These are phyloP conservation scores for Thryonomys swinderianus DNA, from an alignment of 2,113 vertebrate species.

Conservation along the genomic window DNA sequence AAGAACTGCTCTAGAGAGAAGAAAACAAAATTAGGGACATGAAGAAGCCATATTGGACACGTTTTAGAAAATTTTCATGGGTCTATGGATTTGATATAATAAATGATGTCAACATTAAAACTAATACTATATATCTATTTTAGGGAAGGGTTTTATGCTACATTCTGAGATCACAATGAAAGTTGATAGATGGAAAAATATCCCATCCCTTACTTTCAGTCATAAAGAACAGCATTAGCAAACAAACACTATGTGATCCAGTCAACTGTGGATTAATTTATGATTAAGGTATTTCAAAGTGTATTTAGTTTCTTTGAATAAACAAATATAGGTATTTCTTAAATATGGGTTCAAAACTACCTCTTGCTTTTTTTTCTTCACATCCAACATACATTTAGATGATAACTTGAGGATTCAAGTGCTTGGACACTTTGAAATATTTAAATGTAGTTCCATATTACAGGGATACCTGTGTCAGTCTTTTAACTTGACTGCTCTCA, in stretches of 20 bases:
- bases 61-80: not conserved
- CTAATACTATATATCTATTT: not conserved
- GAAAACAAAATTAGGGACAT: not conserved
- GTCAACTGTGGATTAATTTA: not conserved
- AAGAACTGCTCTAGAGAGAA: not conserved
- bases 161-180: not conserved
- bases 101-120: not conserved
- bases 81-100: not conserved
- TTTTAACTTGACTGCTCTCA: not conserved
- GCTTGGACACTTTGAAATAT: not conserved
- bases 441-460: not conserved
- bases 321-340: not conserved
- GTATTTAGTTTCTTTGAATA: not conserved
- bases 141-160: not conserved
- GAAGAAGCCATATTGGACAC: not conserved
- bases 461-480: not conserved
- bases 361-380: not conserved
- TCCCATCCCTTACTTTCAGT: not conserved
- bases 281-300: constrained; percentile 17
- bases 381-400: not conserved
- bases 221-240: not conserved
- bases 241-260: not conserved
- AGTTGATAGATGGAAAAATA: not conserved
- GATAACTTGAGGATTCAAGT: not conserved
- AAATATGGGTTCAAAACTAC: not conserved